These are phyloP conservation scores for Listrodromus nycthemerus DNA, from an alignment of 2,888 invertebrate species.

Conservation along the genomic window DNA sequence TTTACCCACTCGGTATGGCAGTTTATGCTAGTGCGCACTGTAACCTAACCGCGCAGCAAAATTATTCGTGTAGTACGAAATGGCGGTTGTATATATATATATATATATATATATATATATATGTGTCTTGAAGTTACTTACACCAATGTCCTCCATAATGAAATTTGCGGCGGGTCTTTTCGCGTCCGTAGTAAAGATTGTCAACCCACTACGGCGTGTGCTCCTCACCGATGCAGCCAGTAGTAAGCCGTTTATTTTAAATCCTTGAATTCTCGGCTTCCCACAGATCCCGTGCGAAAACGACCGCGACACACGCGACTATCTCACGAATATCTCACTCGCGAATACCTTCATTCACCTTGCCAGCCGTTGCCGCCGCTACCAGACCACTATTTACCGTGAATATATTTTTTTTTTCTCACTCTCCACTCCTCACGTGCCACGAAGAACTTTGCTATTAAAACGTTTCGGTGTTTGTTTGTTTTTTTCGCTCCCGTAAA, in stretches of 20 bases:
- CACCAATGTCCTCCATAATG: conserved; percentile 82
- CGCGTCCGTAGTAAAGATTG: conserved; percentile 14
- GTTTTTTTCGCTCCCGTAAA: background rate
- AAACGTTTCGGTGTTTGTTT: background rate
- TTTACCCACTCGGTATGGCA: background rate
- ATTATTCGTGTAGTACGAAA: background rate
- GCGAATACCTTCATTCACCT: conserved; percentile 33
- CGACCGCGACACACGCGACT: conserved; percentile 67
- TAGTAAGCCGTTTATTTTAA: conserved; percentile 25
- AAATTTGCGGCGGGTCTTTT: conserved; percentile 69
- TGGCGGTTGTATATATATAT: background rate
- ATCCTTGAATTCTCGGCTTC: conserved; percentile 66
- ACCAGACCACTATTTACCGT: conserved; percentile 2
- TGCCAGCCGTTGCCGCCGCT: background rate
- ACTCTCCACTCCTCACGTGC: conserved; percentile 29
- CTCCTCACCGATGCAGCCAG: background rate
- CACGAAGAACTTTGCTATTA: conserved; percentile 14
- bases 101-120: too few relatives aligned
- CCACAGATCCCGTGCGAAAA: conserved; percentile 72
- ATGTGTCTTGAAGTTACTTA: conserved; percentile 74
- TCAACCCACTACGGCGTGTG: background rate
- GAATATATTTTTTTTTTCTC: conserved; percentile 1
- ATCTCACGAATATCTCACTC: conserved; percentile 58
- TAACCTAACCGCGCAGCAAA: background rate
- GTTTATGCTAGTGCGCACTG: background rate